phyloP scores from a whole-genome alignment of 2,113 vertebrate genomes.

The Dolichallabes microphthalmus region DNA sequence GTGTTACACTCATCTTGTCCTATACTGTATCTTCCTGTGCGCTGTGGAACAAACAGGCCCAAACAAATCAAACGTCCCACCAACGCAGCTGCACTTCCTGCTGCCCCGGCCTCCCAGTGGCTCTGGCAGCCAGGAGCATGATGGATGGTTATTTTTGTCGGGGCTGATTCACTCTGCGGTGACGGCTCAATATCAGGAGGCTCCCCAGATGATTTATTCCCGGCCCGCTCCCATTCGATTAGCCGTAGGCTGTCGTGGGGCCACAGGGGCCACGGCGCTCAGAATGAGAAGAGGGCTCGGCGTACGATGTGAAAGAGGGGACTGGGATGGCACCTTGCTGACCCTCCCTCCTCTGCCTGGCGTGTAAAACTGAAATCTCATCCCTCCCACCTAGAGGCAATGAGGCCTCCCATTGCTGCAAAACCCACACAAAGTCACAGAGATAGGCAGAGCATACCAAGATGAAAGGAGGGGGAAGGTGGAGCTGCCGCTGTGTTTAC shows the following conservation, averaged over 20 bases:
- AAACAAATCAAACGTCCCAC: slow-evolving; percentile 51
- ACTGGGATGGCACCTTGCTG: slow-evolving; percentile 39
- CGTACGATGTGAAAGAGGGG: slow-evolving; percentile 32
- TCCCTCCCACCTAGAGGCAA: slow-evolving; percentile 45
- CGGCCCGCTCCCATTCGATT: slow-evolving; percentile 55
- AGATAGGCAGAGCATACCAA: slow-evolving; percentile 27
- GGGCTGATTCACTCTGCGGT: slow-evolving; percentile 58
- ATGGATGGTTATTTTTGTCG: slow-evolving; percentile 62
- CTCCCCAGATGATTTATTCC: slow-evolving; percentile 61
- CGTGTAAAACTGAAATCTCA: slow-evolving; percentile 41
- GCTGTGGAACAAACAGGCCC: slow-evolving; percentile 25
- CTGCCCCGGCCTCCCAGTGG: slow-evolving; percentile 38
- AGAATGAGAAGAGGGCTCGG: slow-evolving; percentile 45
- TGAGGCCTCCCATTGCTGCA: slow-evolving; percentile 41
- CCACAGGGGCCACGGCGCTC: slow-evolving; percentile 36
- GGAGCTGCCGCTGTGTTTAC: slow-evolving; percentile 13
- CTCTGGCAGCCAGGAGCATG: slow-evolving; percentile 48
- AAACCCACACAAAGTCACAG: slow-evolving; percentile 47
- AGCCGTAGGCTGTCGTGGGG: slow-evolving; percentile 49
- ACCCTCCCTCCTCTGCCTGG: slow-evolving; percentile 41
- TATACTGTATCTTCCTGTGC: slow-evolving; percentile 26
- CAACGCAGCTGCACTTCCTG: slow-evolving; percentile 45
- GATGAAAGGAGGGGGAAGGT: slow-evolving; percentile 16
- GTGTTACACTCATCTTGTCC: slow-evolving; percentile 31
- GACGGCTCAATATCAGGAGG: slow-evolving; percentile 55